Percentiles rank a stretch among this genome's conserved stretches.
phyloP scores from a whole-genome alignment of 2,797 vertebrate genomes.

The Molossus alvarezi region DNA sequence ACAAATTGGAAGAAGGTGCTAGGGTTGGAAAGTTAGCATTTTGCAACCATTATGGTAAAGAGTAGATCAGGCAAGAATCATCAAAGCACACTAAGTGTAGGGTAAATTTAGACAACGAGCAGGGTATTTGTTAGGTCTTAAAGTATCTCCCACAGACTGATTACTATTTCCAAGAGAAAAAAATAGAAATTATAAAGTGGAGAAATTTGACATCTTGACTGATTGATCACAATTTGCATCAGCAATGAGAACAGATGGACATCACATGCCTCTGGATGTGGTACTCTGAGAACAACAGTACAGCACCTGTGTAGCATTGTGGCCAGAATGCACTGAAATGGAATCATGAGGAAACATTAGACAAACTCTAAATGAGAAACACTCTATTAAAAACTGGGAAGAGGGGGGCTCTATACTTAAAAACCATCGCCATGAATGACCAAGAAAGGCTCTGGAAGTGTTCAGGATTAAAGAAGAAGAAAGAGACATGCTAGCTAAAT shows the following conservation, averaged over 20 bases:
- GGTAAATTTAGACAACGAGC: background rate
- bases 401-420: background rate
- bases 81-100: background rate
- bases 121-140: background rate
- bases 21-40: background rate
- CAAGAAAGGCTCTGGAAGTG: background rate
- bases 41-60: background rate
- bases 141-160: background rate
- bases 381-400: background rate
- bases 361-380: background rate
- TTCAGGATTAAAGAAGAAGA: background rate
- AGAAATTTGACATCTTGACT: background rate
- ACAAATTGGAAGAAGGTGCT: background rate
- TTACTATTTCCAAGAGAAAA: background rate
- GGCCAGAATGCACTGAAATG: background rate
- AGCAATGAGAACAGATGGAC: background rate
- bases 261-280: background rate
- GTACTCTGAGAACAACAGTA: background rate
- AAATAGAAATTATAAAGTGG: background rate
- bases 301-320: background rate
- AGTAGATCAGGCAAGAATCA: constrained; percentile 7
- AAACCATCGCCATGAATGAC: background rate
- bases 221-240: background rate
- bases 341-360: background rate
- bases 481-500: background rate